Evolutionary conservation across 2,797 vertebrate genomes (phyloP).

Genomic region (Furcifer pardalis): DNA sequence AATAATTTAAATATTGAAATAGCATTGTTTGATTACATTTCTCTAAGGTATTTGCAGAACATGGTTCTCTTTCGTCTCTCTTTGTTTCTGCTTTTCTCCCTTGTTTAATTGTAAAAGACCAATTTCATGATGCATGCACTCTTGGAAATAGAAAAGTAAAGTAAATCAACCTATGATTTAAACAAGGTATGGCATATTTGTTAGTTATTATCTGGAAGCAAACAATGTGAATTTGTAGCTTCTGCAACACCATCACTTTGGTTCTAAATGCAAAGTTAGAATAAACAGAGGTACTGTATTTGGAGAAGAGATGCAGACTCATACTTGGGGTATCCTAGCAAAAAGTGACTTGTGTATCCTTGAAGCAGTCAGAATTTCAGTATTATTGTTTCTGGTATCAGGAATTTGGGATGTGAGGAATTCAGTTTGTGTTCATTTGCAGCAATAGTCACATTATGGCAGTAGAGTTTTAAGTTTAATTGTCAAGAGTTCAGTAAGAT

Average conservation of each 20-base stretch:
- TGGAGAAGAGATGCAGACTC: neutral
- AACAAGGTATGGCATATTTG: neutral
- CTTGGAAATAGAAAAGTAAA: neutral
- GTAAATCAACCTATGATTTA: neutral
- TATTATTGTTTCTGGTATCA: neutral
- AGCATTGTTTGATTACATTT: neutral
- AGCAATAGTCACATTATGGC: neutral
- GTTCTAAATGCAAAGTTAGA: neutral
- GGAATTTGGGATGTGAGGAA: neutral
- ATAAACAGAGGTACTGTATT: neutral
- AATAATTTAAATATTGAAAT: slow-evolving; percentile 4
- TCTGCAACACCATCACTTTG: neutral
- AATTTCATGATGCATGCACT: neutral
- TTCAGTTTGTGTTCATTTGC: neutral
- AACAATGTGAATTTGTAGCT: neutral
- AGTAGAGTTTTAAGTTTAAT: too few species aligned
- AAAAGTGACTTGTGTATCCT: neutral
- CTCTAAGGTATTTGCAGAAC: neutral
- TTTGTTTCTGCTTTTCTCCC: neutral
- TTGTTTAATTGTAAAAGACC: too few species aligned
- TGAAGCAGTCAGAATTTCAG: neutral
- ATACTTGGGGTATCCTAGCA: too few species aligned
- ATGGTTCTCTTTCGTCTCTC: neutral
- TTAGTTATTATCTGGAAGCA: neutral
- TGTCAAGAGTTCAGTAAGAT: neutral